Evolutionary conservation across 2,113 vertebrate species (phyloP).

Genomic region (zebrafish (Danio rerio)): GRCz12tu NC_133193.1:14018501-14019000

Average conservation of each 20-base stretch:
- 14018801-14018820: slow-evolving; percentile 9
- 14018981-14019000: too few species aligned
- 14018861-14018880: background rate
- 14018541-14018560: background rate
- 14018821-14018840: background rate
- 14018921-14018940: too few species aligned
- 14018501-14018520: too few species aligned
- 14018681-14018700: slow-evolving; percentile 20
- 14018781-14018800: slow-evolving; percentile 4
- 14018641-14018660: background rate
- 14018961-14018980: too few species aligned
- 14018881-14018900: background rate
- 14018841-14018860: background rate
- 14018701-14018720: slow-evolving; percentile 26
- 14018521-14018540: background rate
- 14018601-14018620: background rate
- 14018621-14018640: background rate
- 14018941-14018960: too few species aligned
- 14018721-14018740: slow-evolving; percentile 33
- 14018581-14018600: slow-evolving; percentile 20
- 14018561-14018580: slow-evolving; percentile 16
- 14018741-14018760: slow-evolving; percentile 1
- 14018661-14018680: background rate
- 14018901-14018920: background rate
- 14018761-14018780: slow-evolving; percentile 29